These are phyloP conservation scores for Osmerus mordax DNA, from an alignment of 2,113 vertebrate genomes.

Conservation along the genomic window DNA sequence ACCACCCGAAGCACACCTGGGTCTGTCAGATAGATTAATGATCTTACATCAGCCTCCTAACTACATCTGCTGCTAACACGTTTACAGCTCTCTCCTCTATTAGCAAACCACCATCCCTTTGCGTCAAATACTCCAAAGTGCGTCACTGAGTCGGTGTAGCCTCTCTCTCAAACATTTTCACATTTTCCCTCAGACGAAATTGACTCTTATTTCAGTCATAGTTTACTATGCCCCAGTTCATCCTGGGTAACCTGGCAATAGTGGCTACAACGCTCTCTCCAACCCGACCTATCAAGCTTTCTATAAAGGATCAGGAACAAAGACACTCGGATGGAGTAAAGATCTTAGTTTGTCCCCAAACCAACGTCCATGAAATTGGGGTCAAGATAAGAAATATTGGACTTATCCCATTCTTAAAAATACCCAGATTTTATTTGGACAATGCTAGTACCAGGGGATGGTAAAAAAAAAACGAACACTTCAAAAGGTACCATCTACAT, in stretches of 20 bases:
- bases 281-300: too few relatives aligned
- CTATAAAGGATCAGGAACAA: too few relatives aligned
- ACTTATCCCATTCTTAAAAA: slow-evolving; percentile 40
- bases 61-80: slow-evolving; percentile 31
- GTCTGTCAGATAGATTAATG: slow-evolving; percentile 39
- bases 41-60: slow-evolving; percentile 27
- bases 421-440: slow-evolving; percentile 6
- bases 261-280: too few relatives aligned
- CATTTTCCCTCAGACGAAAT: too few relatives aligned
- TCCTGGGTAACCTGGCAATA: too few relatives aligned
- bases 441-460: slow-evolving; percentile 15
- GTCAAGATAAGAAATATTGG: slow-evolving; percentile 41
- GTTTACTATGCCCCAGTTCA: too few relatives aligned
- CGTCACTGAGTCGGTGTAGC: too few relatives aligned
- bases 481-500: slow-evolving; percentile 65
- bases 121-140: background rate
- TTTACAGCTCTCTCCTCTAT: background rate
- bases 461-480: slow-evolving; percentile 26
- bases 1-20: slow-evolving; percentile 31
- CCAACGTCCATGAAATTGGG: slow-evolving; percentile 40
- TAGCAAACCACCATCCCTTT: too few relatives aligned
- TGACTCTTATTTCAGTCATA: too few relatives aligned
- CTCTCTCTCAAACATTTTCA: too few relatives aligned
- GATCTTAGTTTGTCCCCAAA: slow-evolving; percentile 43
- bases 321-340: background rate